These are phyloP conservation scores for Cichladusa arquata DNA, from an alignment of 2,113 vertebrate genomes.

Conservation along the genomic window DNA sequence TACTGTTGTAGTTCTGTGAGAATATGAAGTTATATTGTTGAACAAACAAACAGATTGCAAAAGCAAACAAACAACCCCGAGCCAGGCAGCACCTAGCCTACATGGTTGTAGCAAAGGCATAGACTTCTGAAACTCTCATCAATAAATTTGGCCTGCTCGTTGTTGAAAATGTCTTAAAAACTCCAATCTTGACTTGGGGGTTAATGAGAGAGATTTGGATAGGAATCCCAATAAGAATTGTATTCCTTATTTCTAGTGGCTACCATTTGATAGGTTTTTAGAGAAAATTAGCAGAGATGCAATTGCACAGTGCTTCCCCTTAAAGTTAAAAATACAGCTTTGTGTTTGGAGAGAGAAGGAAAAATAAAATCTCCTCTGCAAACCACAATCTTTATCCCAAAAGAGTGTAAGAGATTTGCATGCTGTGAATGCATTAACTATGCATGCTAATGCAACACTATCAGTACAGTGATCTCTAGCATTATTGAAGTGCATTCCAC, in stretches of 20 bases:
- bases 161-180: neutral
- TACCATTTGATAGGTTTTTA: neutral
- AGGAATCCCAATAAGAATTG: neutral
- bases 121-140: neutral
- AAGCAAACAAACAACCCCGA: neutral
- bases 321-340: neutral
- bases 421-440: neutral
- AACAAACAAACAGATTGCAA: neutral
- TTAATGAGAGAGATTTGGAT: neutral
- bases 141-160: neutral
- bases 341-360: neutral
- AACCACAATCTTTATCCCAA: neutral
- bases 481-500: slow-evolving; percentile 10
- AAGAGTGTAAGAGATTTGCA: neutral
- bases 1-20: neutral
- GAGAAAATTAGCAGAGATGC: neutral
- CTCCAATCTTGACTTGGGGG: neutral
- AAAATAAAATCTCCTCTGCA: neutral
- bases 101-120: neutral
- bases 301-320: neutral
- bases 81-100: fast-evolving
- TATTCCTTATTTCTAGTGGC: neutral
- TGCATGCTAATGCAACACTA: neutral
- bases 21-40: neutral
- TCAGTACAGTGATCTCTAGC: neutral